Percentiles rank a stretch among this genome's conserved stretches.
phyloP scores from a whole-genome alignment of 2,113 vertebrate species.

The Platichthys flesus region DNA sequence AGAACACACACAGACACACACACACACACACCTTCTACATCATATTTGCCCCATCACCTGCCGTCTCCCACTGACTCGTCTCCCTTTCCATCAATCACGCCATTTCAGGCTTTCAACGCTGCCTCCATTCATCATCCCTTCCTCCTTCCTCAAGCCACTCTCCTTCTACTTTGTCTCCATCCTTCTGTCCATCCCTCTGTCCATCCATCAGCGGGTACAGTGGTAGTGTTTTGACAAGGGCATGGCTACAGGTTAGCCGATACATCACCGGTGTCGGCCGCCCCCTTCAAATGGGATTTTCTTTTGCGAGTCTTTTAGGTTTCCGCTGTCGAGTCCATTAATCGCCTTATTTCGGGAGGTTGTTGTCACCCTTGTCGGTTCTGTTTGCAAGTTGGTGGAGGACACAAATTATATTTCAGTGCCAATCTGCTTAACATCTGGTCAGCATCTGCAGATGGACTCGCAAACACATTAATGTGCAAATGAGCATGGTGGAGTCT shows the following conservation, averaged over 20 bases:
- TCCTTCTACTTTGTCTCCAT: slow-evolving; percentile 51
- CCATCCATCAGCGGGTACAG: slow-evolving; percentile 64
- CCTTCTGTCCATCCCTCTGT: slow-evolving; percentile 34
- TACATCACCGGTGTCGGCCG: slow-evolving; percentile 49
- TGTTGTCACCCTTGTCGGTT: too few relatives aligned
- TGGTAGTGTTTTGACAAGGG: slow-evolving; percentile 75
- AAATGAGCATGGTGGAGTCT: too few relatives aligned
- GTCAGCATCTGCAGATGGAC: too few relatives aligned
- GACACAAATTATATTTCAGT: too few relatives aligned
- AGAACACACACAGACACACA: background rate
- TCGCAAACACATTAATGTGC: too few relatives aligned
- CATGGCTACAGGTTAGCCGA: slow-evolving; percentile 48
- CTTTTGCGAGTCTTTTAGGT: background rate
- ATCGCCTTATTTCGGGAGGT: too few relatives aligned
- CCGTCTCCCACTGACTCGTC: slow-evolving; percentile 44
- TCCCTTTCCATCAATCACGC: slow-evolving; percentile 61
- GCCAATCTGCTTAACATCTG: too few relatives aligned
- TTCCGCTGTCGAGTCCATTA: too few relatives aligned
- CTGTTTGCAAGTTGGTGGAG: too few relatives aligned
- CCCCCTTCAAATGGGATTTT: background rate
- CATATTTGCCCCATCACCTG: slow-evolving; percentile 25
- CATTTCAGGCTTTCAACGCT: slow-evolving; percentile 31
- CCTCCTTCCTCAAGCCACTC: slow-evolving; percentile 30
- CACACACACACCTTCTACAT: background rate
- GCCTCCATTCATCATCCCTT: slow-evolving; percentile 63